phyloP scores from a whole-genome alignment of 2,888 invertebrate species.

The Melipona beecheii region DNA sequence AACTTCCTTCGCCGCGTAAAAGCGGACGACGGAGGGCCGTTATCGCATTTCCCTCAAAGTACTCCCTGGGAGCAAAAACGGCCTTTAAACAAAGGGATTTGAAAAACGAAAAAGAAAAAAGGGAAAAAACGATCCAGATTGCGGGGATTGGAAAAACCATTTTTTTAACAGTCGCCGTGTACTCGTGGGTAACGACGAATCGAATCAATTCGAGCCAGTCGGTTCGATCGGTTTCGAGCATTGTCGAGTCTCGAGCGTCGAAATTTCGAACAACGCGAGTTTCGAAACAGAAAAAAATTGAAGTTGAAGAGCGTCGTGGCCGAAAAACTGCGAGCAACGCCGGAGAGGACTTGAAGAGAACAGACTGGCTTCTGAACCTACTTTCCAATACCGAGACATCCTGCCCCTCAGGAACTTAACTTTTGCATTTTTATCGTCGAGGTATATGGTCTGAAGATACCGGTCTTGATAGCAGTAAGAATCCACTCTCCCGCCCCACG shows the following conservation, averaged over 20 bases:
- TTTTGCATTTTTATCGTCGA: slow-evolving; percentile 43
- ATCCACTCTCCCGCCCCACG: slow-evolving; percentile 22
- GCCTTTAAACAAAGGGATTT: background rate
- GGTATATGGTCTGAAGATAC: slow-evolving; percentile 23
- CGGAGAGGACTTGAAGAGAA: background rate
- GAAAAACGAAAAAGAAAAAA: background rate
- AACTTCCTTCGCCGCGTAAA: slow-evolving; percentile 39
- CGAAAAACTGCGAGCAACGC: background rate
- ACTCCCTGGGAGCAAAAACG: background rate
- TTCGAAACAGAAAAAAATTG: too few species aligned
- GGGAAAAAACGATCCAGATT: background rate
- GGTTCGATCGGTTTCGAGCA: background rate
- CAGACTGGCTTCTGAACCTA: too few species aligned
- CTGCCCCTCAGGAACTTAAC: background rate
- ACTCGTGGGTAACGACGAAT: background rate
- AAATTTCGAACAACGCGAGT: too few species aligned
- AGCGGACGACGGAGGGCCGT: slow-evolving; percentile 25
- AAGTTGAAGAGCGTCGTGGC: background rate
- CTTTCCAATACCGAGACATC: background rate
- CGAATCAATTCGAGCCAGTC: background rate
- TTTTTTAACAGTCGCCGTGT: too few species aligned
- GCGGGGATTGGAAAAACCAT: background rate
- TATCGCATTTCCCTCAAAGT: slow-evolving; percentile 43
- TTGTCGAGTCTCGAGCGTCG: too few species aligned
- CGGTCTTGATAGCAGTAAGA: slow-evolving; percentile 42